Evolutionary conservation across 1,140 invertebrate species (phyloP), one percentile per base, ranked within the genome.

Genomic region (Drosophila tani): DNA sequence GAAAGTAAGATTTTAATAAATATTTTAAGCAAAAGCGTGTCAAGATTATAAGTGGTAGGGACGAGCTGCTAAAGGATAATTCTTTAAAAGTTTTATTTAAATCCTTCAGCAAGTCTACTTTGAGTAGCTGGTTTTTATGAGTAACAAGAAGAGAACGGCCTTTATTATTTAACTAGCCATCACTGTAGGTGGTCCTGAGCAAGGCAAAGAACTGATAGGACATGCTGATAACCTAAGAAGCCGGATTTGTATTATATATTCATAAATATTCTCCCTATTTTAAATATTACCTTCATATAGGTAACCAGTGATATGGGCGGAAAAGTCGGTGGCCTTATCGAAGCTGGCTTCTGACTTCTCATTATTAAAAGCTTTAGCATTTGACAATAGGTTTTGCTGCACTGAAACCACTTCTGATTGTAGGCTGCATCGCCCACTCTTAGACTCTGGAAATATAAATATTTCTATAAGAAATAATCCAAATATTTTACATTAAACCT

Each of bases 381-480:
- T n/a, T 66, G 57, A 29, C 86, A 81, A 27, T 92, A 92, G 8
- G 15, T 43, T 17, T 64, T 82, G 41, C 64, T 76, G 51, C 84
- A 90, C 45, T 90, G 83, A 59, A 91, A 91, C 91, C 91, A 92
- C 9, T 81, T 81, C n/a, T 92, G 91, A 56, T 92, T 92, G 47
- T 91, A 92, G 24, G 88, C 91, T 0, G 91, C 85, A 75, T 92
- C 91, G 2, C 87, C 91, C 8, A 92, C 85, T 41, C 45, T 59
- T 8, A 79, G 12, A 27, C 91, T 92, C 91, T 92, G 14, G 0
- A 0, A 29, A 14, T 64, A 60, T 14, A 4, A 4, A 24, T 11
- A 29, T 29, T 8, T 11, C 1, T 7, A 19, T 9, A 1, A 7
- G 24, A 24, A 32, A 0, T 15, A 1, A 24, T 5, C 46, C 0